Conservation (phyloP, 2,888 invertebrate species). For the Oligia fasciuncula region DNA sequence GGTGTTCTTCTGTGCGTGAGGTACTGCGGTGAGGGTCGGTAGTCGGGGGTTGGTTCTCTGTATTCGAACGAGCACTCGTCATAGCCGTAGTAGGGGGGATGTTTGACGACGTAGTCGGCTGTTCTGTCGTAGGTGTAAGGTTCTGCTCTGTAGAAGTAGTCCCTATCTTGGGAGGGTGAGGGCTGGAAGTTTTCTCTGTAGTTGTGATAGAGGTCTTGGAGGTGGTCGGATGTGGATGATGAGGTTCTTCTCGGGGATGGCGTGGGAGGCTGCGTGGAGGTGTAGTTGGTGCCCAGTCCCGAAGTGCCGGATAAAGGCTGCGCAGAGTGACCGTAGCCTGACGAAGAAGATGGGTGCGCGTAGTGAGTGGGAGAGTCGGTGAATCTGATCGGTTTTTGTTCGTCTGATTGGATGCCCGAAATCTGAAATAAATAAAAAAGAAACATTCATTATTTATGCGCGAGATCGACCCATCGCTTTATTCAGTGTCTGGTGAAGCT, state of each 20-base stretch:
- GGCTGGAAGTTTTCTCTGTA: conserved; percentile 88
- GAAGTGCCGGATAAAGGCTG: conserved; percentile 88
- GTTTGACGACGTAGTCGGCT: conserved; percentile 85
- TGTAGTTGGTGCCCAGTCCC: conserved; percentile 88
- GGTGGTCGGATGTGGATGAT: conserved; percentile 89
- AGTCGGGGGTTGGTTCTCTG: conserved; percentile 82
- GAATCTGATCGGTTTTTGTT: conserved; percentile 92
- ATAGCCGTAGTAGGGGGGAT: conserved; percentile 84
- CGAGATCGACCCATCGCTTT: neutral
- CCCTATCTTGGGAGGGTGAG: conserved; percentile 78
- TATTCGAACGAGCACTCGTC: conserved; percentile 85
- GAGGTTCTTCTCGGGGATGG: conserved; percentile 94
- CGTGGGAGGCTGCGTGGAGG: conserved; percentile 90
- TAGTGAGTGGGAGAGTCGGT: conserved; percentile 94
- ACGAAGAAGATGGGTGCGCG: conserved; percentile 87
- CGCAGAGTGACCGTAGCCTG: conserved; percentile 88
- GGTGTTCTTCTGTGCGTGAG: conserved; percentile 93
- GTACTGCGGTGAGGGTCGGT: conserved; percentile 80
- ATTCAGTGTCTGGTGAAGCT: neutral
- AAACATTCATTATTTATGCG: neutral
- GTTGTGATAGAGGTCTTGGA: conserved; percentile 91
- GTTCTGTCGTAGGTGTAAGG: conserved; percentile 84
- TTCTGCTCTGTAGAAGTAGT: conserved; percentile 81
- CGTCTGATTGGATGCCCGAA: conserved; percentile 87
- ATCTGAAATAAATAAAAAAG: conserved; percentile 75